Conservation (phyloP, 2,797 vertebrate genomes). For the Hydrolagus colliei region DNA sequence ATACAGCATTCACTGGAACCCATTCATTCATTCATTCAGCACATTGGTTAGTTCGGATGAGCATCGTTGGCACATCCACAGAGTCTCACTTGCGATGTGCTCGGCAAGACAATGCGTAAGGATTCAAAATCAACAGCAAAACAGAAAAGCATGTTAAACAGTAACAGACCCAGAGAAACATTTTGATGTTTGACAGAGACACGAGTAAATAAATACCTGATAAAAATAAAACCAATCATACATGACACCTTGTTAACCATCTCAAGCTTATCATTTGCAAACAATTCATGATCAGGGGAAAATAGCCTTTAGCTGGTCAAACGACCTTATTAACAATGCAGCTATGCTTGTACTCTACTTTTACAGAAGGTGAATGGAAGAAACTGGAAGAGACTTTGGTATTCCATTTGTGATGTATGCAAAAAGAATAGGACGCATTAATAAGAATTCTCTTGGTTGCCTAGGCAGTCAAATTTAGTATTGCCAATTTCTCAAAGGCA, state of each 20-base stretch:
- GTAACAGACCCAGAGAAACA: background rate
- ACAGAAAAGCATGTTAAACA: background rate
- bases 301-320: background rate
- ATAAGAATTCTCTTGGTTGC: background rate
- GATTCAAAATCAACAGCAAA: conserved; percentile 17
- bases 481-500: too few species aligned
- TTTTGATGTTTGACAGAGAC: background rate
- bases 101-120: background rate
- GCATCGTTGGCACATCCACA: background rate
- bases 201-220: background rate
- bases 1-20: conserved; percentile 16
- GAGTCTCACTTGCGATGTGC: background rate
- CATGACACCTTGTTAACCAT: background rate
- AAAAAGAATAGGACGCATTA: background rate
- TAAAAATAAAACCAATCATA: background rate
- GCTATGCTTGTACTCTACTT: background rate
- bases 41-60: background rate
- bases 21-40: conserved; percentile 5
- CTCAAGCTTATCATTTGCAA: background rate
- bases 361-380: background rate
- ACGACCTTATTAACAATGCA: background rate
- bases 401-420: too few species aligned
- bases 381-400: background rate
- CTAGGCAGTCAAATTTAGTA: too few species aligned
- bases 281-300: background rate